A percentile compares a stretch with the other conserved stretches of the same genome.
Conservation (phyloP, 2,113 vertebrate species). For the Verasper variegatus region DNA sequence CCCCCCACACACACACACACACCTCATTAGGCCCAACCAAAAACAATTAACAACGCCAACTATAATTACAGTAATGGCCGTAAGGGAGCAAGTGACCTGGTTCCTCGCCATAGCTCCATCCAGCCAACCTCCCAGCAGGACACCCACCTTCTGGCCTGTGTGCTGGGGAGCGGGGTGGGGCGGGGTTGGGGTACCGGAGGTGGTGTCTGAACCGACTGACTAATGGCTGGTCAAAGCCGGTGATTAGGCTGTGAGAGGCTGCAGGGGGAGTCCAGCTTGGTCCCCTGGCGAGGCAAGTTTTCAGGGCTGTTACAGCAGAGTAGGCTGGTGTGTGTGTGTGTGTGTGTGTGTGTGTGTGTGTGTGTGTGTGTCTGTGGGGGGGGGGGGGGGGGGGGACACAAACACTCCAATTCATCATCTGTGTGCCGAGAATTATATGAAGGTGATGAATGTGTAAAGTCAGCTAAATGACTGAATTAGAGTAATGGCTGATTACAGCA, state of each 20-base stretch:
- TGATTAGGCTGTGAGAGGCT: slow-evolving; percentile 60
- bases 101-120: slow-evolving; percentile 42
- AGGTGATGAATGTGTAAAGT: slow-evolving; percentile 79
- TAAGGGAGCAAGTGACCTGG: slow-evolving; percentile 79
- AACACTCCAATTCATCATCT: slow-evolving; percentile 70
- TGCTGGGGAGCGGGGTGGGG: slow-evolving; percentile 30
- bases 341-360: neutral
- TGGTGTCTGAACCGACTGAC: slow-evolving; percentile 66
- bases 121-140: slow-evolving; percentile 39
- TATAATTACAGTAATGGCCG: slow-evolving; percentile 81
- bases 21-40: slow-evolving; percentile 72
- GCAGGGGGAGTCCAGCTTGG: slow-evolving; percentile 20
- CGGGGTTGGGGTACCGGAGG: slow-evolving; percentile 57
- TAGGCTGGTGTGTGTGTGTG: neutral
- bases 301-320: slow-evolving; percentile 37
- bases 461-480: slow-evolving; percentile 77
- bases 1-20: neutral
- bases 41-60: slow-evolving; percentile 81
- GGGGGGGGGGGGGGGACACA: slow-evolving; percentile 20
- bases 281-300: slow-evolving; percentile 44
- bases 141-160: slow-evolving; percentile 44
- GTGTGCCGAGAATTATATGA: slow-evolving; percentile 50
- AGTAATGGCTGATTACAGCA: slow-evolving; percentile 78
- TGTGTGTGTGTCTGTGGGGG: neutral
- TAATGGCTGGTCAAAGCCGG: slow-evolving; percentile 68